phyloP scores from a whole-genome alignment of 2,113 vertebrate genomes.

The Aptenodytes forsteri region DNA sequence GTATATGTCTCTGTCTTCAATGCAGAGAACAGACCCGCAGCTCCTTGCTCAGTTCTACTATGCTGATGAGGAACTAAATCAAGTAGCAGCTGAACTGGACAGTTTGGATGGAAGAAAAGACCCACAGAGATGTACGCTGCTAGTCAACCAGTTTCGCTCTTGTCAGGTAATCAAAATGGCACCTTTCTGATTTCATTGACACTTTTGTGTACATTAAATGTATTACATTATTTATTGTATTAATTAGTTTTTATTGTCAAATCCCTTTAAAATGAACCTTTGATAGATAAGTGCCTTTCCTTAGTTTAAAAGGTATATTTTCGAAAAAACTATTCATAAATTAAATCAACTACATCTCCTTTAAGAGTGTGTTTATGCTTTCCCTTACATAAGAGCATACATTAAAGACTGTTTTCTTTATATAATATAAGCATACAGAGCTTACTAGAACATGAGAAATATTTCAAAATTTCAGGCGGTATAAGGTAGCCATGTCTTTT shows the following conservation, averaged over 20 bases:
- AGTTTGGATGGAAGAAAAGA: constrained; percentile 95
- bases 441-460: not conserved
- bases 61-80: constrained; percentile 95
- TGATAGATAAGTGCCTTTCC: not conserved
- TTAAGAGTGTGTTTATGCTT: not conserved
- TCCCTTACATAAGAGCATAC: not conserved
- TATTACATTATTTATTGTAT: not conserved
- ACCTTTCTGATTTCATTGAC: not conserved
- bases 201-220: not conserved
- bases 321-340: not conserved
- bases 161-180: constrained; percentile 84
- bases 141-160: constrained; percentile 97
- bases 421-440: not conserved
- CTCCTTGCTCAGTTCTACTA: constrained; percentile 98
- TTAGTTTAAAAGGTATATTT: not conserved
- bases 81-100: constrained; percentile 95
- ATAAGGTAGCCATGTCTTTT: not conserved
- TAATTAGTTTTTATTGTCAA: not conserved
- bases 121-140: constrained; percentile 92
- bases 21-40: constrained; percentile 93
- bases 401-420: not conserved
- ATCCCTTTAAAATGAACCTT: not conserved
- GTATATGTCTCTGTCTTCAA: not conserved
- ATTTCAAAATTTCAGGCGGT: not conserved
- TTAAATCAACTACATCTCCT: not conserved